A percentile compares a stretch with the other conserved stretches of the same genome.
Evolutionary conservation across 2,113 vertebrate species (phyloP).

Genomic region (Scomber colias): DNA sequence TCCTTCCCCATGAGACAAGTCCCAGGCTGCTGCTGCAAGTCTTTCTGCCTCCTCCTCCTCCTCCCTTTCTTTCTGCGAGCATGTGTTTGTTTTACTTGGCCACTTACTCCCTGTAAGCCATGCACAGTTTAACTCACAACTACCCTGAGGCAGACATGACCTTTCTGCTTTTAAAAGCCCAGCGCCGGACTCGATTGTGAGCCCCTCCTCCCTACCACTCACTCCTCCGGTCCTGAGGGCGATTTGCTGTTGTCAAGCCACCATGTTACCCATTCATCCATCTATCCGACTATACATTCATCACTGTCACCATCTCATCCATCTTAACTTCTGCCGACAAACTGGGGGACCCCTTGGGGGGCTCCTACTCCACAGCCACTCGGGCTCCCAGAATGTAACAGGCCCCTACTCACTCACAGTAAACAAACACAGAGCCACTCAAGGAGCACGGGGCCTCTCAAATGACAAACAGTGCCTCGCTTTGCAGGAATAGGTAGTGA

Average conservation of each 20-base stretch:
- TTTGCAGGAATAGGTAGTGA: constrained; percentile 49
- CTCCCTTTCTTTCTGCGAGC: constrained; percentile 59
- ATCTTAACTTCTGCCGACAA: constrained; percentile 79
- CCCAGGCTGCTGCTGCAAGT: constrained; percentile 45
- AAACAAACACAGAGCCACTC: constrained; percentile 85
- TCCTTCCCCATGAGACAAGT: constrained; percentile 61
- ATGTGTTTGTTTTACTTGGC: constrained; percentile 89
- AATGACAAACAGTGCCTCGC: constrained; percentile 78
- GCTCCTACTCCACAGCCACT: constrained; percentile 68
- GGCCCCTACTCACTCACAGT: constrained; percentile 78
- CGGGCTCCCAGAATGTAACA: constrained; percentile 74
- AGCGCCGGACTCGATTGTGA: constrained; percentile 46
- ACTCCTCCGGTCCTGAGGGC: constrained; percentile 70
- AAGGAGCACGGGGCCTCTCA: constrained; percentile 70
- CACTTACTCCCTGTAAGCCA: constrained; percentile 73
- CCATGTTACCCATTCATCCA: constrained; percentile 82
- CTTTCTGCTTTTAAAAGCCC: constrained; percentile 73
- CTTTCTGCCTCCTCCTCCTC: constrained; percentile 34
- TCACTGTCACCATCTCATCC: constrained; percentile 81
- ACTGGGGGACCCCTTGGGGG: constrained; percentile 39
- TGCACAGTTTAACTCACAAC: constrained; percentile 82
- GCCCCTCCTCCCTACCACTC: constrained; percentile 53
- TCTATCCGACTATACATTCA: constrained; percentile 76
- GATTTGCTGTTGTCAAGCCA: constrained; percentile 76
- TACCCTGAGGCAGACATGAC: constrained; percentile 80